These are phyloP conservation scores for Achlya flavicornis DNA, from an alignment of 2,888 invertebrate species.

Conservation along the genomic window DNA sequence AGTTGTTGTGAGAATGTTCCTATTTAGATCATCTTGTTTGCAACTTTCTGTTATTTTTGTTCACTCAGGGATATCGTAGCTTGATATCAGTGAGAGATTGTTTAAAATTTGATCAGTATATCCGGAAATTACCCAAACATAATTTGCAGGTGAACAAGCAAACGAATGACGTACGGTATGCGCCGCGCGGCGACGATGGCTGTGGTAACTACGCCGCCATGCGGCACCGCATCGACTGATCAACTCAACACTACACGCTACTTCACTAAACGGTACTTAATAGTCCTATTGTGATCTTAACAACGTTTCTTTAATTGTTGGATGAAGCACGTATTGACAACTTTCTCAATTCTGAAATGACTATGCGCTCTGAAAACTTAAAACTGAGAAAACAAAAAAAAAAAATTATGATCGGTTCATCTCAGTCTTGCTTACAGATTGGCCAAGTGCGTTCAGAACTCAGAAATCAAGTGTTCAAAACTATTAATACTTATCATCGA, in stretches of 20 bases:
- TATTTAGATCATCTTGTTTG: no score
- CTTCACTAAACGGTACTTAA: neutral
- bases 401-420: no score
- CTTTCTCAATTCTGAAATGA: neutral
- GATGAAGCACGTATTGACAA: neutral
- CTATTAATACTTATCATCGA: neutral
- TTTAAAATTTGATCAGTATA: no score
- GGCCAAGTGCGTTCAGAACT: no score
- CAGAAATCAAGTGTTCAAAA: no score
- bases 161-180: conserved; percentile 68
- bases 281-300: neutral
- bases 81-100: no score
- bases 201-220: conserved; percentile 64
- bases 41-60: no score
- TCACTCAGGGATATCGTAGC: no score
- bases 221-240: conserved; percentile 16
- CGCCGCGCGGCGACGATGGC: conserved; percentile 57
- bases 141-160: conserved; percentile 65
- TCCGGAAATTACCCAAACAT: no score
- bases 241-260: conserved; percentile 8
- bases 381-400: neutral
- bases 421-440: no score
- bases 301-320: neutral
- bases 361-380: neutral
- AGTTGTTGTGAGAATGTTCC: no score